phyloP scores from a whole-genome alignment of 23 tunicate species.

The Aplidium turbinatum region DNA sequence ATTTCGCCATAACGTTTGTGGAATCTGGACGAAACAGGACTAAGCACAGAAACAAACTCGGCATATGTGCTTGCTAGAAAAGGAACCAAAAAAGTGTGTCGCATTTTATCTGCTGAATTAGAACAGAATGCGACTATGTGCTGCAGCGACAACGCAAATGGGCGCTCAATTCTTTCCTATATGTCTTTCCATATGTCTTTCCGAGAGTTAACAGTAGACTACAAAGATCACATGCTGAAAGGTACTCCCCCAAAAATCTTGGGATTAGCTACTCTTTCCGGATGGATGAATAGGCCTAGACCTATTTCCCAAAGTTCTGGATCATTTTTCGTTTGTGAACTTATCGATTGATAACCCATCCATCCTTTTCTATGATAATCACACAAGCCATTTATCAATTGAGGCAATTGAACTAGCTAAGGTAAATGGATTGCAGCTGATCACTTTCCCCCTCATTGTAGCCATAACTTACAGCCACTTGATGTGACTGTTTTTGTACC shows the following conservation, averaged over 20 bases:
- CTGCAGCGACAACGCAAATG: slow-evolving; percentile 36
- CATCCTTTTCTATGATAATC: slow-evolving; percentile 8
- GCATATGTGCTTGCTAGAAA: slow-evolving; percentile 10
- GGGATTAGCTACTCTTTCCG: slow-evolving; percentile 27
- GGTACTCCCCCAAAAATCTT: slow-evolving; percentile 22
- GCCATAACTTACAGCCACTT: slow-evolving; percentile 43
- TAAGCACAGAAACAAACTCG: slow-evolving; percentile 13
- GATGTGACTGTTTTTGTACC: slow-evolving; percentile 49
- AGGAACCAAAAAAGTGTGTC: slow-evolving; percentile 28
- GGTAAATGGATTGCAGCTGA: slow-evolving; percentile 24
- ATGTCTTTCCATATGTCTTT: background rate
- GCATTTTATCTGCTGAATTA: slow-evolving; percentile 19
- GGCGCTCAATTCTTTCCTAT: slow-evolving; percentile 8
- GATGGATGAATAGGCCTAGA: slow-evolving; percentile 28
- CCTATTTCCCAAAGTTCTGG: slow-evolving; percentile 29
- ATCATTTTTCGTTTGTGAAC: slow-evolving; percentile 21
- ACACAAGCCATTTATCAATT: slow-evolving; percentile 13
- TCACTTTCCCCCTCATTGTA: slow-evolving; percentile 55
- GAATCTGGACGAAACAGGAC: slow-evolving; percentile 39
- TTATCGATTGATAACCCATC: slow-evolving; percentile 17
- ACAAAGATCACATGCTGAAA: background rate
- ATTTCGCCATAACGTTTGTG: slow-evolving; percentile 5
- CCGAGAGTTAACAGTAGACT: slow-evolving; percentile 8
- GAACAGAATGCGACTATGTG: slow-evolving; percentile 39
- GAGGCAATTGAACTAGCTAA: slow-evolving; percentile 19